A percentile compares a stretch with the other conserved stretches of the same genome.
These are phyloP conservation scores for Drosophila pectinifera DNA, from an alignment of 1,140 invertebrate species.

Conservation along the genomic window DNA sequence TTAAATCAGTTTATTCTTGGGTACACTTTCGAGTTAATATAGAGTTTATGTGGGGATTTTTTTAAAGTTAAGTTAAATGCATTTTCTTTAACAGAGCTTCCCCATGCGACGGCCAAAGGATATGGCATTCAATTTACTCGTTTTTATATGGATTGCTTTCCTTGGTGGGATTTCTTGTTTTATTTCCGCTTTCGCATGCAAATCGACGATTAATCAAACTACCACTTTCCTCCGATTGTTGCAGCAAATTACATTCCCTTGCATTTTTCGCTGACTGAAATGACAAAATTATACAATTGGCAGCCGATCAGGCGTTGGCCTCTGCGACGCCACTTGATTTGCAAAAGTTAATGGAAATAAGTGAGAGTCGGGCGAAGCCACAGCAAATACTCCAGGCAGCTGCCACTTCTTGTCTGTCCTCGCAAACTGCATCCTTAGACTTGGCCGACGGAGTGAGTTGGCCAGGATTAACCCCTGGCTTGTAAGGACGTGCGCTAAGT, in stretches of 20 bases:
- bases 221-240: slow-evolving; percentile 65
- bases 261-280: slow-evolving; percentile 44
- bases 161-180: slow-evolving; percentile 8
- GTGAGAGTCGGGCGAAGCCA: slow-evolving; percentile 20
- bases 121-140: neutral
- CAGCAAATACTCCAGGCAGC: slow-evolving; percentile 17
- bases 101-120: no score
- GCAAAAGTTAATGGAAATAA: slow-evolving; percentile 49
- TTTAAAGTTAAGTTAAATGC: no score
- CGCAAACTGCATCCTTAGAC: neutral
- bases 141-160: slow-evolving; percentile 33
- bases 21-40: no score
- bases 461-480: no score
- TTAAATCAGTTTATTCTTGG: no score
- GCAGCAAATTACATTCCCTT: slow-evolving; percentile 65
- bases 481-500: no score
- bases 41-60: no score
- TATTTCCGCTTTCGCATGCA: slow-evolving; percentile 59
- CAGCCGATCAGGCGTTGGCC: slow-evolving; percentile 31
- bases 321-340: no score
- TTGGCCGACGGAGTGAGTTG: no score
- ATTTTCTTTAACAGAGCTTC: no score
- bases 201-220: slow-evolving; percentile 73
- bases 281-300: slow-evolving; percentile 54
- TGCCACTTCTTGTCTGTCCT: slow-evolving; percentile 16